Evolutionary conservation across 2,797 vertebrate genomes (phyloP).

Genomic region (Dicrostonyx torquatus): DNA sequence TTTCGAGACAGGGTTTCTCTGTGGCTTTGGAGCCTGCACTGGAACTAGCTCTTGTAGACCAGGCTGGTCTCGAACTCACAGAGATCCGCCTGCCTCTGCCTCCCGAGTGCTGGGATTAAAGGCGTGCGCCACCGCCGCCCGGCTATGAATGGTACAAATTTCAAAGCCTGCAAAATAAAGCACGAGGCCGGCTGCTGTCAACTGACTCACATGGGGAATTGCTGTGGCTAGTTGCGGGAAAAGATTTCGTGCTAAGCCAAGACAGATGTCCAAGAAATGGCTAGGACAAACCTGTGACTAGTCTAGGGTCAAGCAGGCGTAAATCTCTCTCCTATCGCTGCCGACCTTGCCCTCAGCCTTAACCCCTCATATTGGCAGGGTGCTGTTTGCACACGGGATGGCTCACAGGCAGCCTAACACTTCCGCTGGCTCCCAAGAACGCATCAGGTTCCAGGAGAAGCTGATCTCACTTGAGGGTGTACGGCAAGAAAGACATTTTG

Average conservation of each 20-base stretch:
- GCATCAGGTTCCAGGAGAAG: background rate
- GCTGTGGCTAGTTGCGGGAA: background rate
- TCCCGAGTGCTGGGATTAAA: too few relatives aligned
- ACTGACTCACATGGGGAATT: background rate
- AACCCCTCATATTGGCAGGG: background rate
- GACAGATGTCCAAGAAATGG: background rate
- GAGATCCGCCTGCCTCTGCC: too few relatives aligned
- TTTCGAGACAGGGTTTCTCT: too few relatives aligned
- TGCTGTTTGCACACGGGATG: background rate
- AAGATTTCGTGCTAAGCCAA: background rate
- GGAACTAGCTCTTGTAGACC: too few relatives aligned
- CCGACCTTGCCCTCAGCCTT: background rate
- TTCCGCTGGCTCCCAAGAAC: slow-evolving; percentile 29
- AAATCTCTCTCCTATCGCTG: background rate
- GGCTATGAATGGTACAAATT: slow-evolving; percentile 5
- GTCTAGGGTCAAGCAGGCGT: background rate
- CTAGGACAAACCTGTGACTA: background rate
- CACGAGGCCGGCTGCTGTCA: background rate
- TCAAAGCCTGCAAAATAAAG: slow-evolving; percentile 51
- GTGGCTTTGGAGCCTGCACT: too few relatives aligned
- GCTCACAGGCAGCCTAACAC: background rate
- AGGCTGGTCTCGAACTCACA: too few relatives aligned
- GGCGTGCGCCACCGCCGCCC: too few relatives aligned
- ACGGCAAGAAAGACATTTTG: background rate
- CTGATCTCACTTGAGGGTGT: background rate